phyloP scores from a whole-genome alignment of 2,797 vertebrate species.

The Synanceia verrucosa region DNA sequence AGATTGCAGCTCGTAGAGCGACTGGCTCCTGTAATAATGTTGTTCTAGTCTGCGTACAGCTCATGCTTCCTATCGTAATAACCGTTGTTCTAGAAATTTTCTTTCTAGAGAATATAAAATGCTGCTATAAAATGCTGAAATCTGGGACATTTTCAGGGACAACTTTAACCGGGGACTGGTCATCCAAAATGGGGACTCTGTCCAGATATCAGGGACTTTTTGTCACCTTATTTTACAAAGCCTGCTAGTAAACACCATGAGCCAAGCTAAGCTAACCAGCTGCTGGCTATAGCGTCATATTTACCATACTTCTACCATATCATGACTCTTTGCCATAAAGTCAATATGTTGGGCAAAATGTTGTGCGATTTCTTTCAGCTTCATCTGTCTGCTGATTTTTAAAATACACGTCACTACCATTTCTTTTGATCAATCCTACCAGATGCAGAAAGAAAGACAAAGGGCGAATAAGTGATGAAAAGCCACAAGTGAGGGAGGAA shows the following conservation, averaged over 20 bases:
- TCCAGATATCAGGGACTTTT: no score
- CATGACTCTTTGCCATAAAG: background rate
- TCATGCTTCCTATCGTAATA: no score
- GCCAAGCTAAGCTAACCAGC: background rate
- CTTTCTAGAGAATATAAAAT: no score
- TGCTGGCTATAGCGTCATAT: background rate
- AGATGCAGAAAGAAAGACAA: background rate
- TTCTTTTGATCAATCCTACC: background rate
- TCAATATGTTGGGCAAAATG: background rate
- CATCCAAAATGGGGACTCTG: no score
- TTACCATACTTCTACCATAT: background rate
- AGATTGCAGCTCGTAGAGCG: no score
- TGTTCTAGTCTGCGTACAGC: no score
- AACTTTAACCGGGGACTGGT: no score
- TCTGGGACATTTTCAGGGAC: no score
- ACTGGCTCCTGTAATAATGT: no score
- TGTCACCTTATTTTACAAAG: no score
- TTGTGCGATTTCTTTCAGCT: background rate
- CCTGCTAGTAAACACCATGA: background rate
- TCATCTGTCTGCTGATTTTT: background rate
- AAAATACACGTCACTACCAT: background rate
- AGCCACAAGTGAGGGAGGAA: constrained; percentile 61
- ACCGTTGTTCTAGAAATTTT: no score
- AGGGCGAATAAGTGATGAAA: background rate
- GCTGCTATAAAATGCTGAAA: no score